Evolutionary conservation across 2,888 invertebrate genomes (phyloP).

Genomic region (Muschampia plurimacula): DNA sequence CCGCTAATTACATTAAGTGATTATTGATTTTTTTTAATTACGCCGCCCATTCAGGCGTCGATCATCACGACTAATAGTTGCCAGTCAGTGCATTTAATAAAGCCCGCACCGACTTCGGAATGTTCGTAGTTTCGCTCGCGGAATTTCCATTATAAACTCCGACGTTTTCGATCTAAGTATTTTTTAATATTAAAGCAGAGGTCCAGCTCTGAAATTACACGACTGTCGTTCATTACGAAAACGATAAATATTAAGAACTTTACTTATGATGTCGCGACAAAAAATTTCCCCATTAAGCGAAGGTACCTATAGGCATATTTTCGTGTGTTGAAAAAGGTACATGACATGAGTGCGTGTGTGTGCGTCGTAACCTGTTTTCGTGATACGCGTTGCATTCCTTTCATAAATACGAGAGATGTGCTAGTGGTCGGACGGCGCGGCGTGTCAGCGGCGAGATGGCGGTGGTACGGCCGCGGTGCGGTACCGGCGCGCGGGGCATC

Average conservation of each 20-base stretch:
- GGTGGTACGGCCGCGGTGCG: conserved; percentile 49
- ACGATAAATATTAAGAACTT: conserved; percentile 39
- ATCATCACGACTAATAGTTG: conserved; percentile 77
- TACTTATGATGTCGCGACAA: conserved; percentile 47
- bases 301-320: conserved; percentile 64
- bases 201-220: conserved; percentile 45
- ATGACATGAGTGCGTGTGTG: conserved; percentile 41
- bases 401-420: conserved; percentile 61
- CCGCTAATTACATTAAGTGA: conserved; percentile 82
- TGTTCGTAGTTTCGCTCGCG: conserved; percentile 70
- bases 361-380: conserved; percentile 71
- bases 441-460: conserved; percentile 33
- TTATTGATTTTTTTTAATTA: conserved; percentile 80
- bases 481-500: conserved; percentile 53
- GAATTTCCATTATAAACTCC: conserved; percentile 74
- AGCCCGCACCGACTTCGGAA: conserved; percentile 60
- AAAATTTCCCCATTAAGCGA: conserved; percentile 63
- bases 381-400: conserved; percentile 71
- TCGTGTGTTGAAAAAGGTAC: conserved; percentile 51
- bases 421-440: conserved; percentile 41
- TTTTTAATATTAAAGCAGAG: conserved; percentile 56
- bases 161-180: conserved; percentile 53
- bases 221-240: conserved; percentile 40
- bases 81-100: conserved; percentile 84
- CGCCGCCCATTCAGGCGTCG: conserved; percentile 78